Evolutionary conservation across 2,113 vertebrate genomes (phyloP).

Genomic region (Cathartes aura): DNA sequence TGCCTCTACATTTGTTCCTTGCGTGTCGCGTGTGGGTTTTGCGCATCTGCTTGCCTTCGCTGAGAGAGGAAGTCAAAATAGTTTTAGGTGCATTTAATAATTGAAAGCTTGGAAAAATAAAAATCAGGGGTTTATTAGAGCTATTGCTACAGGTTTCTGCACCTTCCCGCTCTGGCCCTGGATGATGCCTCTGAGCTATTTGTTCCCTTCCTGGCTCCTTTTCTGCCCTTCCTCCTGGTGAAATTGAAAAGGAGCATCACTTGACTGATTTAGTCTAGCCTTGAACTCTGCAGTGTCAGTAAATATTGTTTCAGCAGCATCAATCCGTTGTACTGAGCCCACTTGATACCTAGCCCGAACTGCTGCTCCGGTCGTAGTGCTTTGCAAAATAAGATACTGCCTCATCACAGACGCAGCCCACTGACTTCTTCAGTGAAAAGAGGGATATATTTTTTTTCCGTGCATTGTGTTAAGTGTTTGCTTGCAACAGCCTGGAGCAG

Average conservation of each 20-base stretch:
- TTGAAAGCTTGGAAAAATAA: neutral
- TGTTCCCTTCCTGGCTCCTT: neutral
- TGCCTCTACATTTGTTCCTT: neutral
- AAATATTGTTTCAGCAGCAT: neutral
- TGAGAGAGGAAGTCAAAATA: neutral
- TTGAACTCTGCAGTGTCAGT: neutral
- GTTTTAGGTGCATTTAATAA: neutral
- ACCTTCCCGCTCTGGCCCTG: neutral
- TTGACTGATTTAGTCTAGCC: neutral
- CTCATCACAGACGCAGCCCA: neutral
- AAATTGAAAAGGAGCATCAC: neutral
- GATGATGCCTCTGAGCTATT: neutral
- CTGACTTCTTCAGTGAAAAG: neutral
- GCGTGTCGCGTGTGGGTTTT: accelerated
- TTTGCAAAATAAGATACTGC: neutral
- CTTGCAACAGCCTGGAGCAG: conserved; percentile 26
- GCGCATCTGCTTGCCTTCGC: accelerated
- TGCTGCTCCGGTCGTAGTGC: neutral
- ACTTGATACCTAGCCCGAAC: neutral
- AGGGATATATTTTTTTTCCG: neutral
- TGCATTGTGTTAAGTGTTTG: neutral
- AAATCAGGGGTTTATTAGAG: neutral
- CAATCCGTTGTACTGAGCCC: neutral
- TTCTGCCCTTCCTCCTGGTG: neutral
- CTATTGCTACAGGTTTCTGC: neutral